Percentiles rank a stretch among this genome's conserved stretches.
Conservation (phyloP, 2,888 invertebrate species). For the Pseudococcus jackbeardsleyi region DNA sequence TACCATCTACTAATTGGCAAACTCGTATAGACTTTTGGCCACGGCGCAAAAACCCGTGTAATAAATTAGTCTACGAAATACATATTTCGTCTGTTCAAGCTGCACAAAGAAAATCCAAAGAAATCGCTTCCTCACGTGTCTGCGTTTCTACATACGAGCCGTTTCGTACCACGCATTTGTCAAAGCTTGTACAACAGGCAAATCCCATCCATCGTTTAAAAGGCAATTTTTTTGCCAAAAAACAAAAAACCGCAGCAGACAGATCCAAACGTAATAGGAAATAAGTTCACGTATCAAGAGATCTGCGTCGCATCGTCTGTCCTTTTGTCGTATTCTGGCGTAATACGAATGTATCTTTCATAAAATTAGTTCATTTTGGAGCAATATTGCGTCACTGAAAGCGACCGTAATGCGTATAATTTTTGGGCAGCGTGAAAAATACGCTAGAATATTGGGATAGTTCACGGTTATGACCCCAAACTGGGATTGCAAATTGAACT, state of each 20-base stretch:
- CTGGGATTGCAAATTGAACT: too few relatives aligned
- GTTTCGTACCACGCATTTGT: background rate
- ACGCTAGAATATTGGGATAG: background rate
- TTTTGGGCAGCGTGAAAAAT: background rate
- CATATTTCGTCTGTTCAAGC: background rate
- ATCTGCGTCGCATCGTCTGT: background rate
- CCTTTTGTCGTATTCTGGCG: background rate
- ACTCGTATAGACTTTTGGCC: constrained; percentile 8
- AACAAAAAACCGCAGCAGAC: background rate
- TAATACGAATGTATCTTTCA: background rate
- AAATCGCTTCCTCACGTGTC: constrained; percentile 9
- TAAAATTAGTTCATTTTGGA: background rate
- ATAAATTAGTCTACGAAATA: constrained; percentile 23
- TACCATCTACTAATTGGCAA: background rate
- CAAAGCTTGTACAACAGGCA: background rate
- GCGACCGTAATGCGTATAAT: background rate
- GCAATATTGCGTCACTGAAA: background rate
- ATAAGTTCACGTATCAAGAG: background rate
- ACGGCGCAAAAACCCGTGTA: constrained; percentile 7
- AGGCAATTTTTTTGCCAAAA: constrained; percentile 6
- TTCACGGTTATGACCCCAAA: constrained; percentile 10
- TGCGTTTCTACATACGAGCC: background rate
- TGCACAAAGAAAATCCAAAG: background rate
- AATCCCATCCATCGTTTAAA: background rate
- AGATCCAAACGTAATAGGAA: background rate